Evolutionary conservation across 2,888 invertebrate species (phyloP).

Genomic region (Ornithoptera priamus): DNA sequence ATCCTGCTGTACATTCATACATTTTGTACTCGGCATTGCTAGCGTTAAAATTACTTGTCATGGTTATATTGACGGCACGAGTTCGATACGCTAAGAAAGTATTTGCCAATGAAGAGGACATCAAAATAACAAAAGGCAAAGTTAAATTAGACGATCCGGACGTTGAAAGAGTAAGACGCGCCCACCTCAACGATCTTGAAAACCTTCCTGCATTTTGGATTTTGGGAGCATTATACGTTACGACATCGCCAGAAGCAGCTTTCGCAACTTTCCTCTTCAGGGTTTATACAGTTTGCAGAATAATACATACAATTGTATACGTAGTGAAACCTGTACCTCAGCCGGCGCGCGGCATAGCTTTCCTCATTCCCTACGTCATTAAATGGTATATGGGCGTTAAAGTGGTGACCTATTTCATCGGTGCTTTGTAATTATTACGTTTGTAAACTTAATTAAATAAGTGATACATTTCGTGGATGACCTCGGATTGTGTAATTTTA

Average conservation of each 20-base stretch:
- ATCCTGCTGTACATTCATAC: slow-evolving; percentile 50
- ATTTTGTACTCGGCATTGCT: slow-evolving; percentile 51
- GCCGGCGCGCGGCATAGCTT: slow-evolving; percentile 64
- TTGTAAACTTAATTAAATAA: background rate
- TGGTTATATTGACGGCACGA: slow-evolving; percentile 47
- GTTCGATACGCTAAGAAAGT: slow-evolving; percentile 50
- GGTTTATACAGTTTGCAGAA: slow-evolving; percentile 70
- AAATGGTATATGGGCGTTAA: slow-evolving; percentile 58
- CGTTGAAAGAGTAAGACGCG: slow-evolving; percentile 71
- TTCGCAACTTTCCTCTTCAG: slow-evolving; percentile 45
- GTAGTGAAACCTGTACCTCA: slow-evolving; percentile 81
- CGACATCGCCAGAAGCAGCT: slow-evolving; percentile 65
- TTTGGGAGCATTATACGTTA: slow-evolving; percentile 72
- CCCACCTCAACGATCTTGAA: slow-evolving; percentile 86
- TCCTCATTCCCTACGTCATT: slow-evolving; percentile 49
- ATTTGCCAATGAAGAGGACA: slow-evolving; percentile 61
- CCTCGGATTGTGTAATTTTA: background rate
- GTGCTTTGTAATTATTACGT: slow-evolving; percentile 44
- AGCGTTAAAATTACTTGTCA: slow-evolving; percentile 50
- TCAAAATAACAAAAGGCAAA: slow-evolving; percentile 42
- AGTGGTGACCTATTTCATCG: slow-evolving; percentile 47
- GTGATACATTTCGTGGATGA: background rate
- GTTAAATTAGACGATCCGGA: slow-evolving; percentile 60
- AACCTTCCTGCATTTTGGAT: slow-evolving; percentile 83
- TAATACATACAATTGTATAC: slow-evolving; percentile 82